Base-by-base conservation (phyloP, 2,888 invertebrate species). In the Dexiosoma caninum region DNA sequence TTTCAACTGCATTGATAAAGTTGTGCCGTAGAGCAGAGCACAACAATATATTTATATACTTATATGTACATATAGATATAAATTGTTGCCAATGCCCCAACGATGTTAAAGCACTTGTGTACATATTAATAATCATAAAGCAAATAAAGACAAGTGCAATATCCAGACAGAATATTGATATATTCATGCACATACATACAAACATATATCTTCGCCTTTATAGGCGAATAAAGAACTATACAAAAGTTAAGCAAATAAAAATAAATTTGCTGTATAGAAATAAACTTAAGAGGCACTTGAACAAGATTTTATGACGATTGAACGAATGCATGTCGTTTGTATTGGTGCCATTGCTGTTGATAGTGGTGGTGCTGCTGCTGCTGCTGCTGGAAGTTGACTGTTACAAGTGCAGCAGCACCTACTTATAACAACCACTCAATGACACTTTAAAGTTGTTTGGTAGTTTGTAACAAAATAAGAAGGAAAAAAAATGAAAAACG, bases 371-470 rank as follows among this genome's bases (percentile, higher is more conserved):
- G 44, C 30, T 51, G 30, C 51, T 51, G 70, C 32, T 55, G 57
- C 55, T 46, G 46, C 69, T 44, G 44, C 57, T 23, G 44, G 21
- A 64, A 40, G 57, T 51, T 71, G 77, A 21, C 40, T 70, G 30
- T 40, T 51, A 57, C 57, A 78, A 75, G 70, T 81, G 59, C 72
- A 69, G 81, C 77, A 72, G 51, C 51, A 51, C 57, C 69, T 69
- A 77, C 81, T 77, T 81, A 32, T 37, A 62, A 37, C 49, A 64
- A 53, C 72, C 77, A 77, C 72, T 81, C 77, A 62, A 81, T 69
- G 76, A 53, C 62, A 69, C 77, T 77, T 77, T 57, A 72, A 74
- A 53, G 32, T 69, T 74, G 42, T 77, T 77, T 77, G 74, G 30
- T 64, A 57, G 69, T 69, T 81, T 60, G 57, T 57, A 74, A 72